These are phyloP conservation scores for Ormia ochracea DNA, from an alignment of 2,888 invertebrate species.

Conservation along the genomic window DNA sequence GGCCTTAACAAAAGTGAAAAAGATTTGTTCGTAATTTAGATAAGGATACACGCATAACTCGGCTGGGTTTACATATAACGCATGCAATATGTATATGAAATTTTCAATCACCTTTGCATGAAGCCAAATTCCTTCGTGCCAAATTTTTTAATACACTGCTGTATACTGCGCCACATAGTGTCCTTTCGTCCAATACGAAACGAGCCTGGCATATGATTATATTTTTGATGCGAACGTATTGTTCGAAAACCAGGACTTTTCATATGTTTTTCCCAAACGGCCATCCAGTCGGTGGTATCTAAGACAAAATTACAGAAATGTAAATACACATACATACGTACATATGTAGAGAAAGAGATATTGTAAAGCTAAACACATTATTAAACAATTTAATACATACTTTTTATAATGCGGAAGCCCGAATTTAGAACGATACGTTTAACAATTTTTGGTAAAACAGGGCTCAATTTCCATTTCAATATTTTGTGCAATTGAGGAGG, in stretches of 20 bases:
- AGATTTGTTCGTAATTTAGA: too few relatives aligned
- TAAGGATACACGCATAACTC: too few relatives aligned
- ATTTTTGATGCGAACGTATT: slow-evolving; percentile 92
- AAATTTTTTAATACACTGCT: slow-evolving; percentile 78
- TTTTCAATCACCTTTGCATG: slow-evolving; percentile 82
- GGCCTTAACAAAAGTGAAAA: too few relatives aligned
- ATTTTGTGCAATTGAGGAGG: slow-evolving; percentile 86
- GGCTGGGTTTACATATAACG: too few relatives aligned
- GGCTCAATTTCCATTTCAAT: slow-evolving; percentile 95
- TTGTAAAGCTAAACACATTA: background rate
- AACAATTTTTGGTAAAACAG: slow-evolving; percentile 95
- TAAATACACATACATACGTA: too few relatives aligned
- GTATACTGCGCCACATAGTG: slow-evolving; percentile 90
- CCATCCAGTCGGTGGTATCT: slow-evolving; percentile 94
- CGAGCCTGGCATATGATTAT: slow-evolving; percentile 98
- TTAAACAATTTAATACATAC: slow-evolving; percentile 77
- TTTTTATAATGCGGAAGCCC: slow-evolving; percentile 90
- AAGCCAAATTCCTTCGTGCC: slow-evolving; percentile 88
- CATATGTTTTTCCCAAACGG: slow-evolving; percentile 99
- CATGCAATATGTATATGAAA: background rate
- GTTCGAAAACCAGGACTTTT: slow-evolving; percentile 91
- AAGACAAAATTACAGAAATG: slow-evolving; percentile 1
- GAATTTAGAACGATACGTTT: slow-evolving; percentile 90
- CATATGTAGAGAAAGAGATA: too few relatives aligned
- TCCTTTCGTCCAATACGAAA: slow-evolving; percentile 98